Base-by-base conservation (phyloP, 2,888 invertebrate genomes). In the Schizotus pectinicornis region DNA sequence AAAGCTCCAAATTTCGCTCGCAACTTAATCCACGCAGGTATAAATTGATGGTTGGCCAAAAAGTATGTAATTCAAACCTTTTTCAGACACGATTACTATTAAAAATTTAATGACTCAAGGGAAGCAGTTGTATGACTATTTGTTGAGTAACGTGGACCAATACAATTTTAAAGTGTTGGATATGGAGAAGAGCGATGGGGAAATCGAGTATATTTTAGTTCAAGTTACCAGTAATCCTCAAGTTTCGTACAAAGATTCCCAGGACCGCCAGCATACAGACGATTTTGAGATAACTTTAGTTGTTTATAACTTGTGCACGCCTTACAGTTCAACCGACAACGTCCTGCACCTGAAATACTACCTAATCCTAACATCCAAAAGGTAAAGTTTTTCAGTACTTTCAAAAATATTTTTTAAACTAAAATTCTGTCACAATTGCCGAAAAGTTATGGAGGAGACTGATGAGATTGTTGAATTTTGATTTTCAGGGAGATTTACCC, bases 1-100 rank as follows among this genome's bases (percentile, higher is more conserved):
- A 88, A 90, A 76, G 87, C 90, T 5, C 91, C 92, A 1, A 88
- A 88, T 77, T 90, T 86, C 73, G 88, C 91, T 0, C 81, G 89
- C 63, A 91, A 90, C 79, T 83, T 88, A 62, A 83, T 91, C 22
- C 83, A 87, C 69, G 84, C 88, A 74, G 89, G 89, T 88, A 79
- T 64, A 22, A 22, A 22, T 22, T 22, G 22, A 22, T 2, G 5
- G 22, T 22, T 22, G 5, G 5, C 22, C 5, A 22, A 22, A 22
- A 22, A 22, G 5, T 3, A 22, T 22, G n/a, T 22, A 22, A 22
- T 22, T 22, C 5, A 3, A 22, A 22, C 5, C 5, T 5, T 22
- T 72, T 78, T 7, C 72, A 87, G 88, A 86, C 69, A 79, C 81
- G 1, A 76, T 88, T 6, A 81, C 81, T 0, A 81, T 88, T 49